Evolutionary conservation across 2,797 vertebrate species (phyloP), one percentile per base, ranked within the genome.

Genomic region (Leptoclinus maculatus): DNA sequence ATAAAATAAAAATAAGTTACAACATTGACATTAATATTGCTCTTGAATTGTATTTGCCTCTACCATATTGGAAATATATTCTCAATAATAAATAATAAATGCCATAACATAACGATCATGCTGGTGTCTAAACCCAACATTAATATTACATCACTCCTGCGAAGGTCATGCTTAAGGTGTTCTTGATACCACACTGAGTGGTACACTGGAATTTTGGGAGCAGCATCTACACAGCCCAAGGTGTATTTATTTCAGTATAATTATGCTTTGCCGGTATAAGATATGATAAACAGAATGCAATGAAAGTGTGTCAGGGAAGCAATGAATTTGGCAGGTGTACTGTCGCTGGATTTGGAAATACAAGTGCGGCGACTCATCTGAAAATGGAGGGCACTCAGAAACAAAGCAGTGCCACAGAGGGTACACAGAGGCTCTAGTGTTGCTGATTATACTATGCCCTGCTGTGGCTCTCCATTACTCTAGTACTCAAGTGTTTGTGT

Each of bases 321-420:
- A 88, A 83, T 86, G 38, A 66, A 23, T 82, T 82, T 74, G 74
- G 69, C 89, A 90, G 88, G 76, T 91, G 85, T 74, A 75, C 38
- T 73, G 66, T 45, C 1, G 12, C 29, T 74, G 73, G 41, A 83
- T 88, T 77, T 88, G 56, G 66, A 86, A 89, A 85, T 54, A 82
- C 41, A 79, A 89, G 82, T 80, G 82, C 57, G 70, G 56, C 54
- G 78, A 80, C 76, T 93, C 85, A 88, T 90, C 84, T 92, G 81
- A 89, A 91, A 88, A 82, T 92, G 82, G 79, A 92, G 89, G 81
- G 82, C 79, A 83, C 92, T 94, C 84, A 72, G 86, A 88, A 77
- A 87, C 82, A 89, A 91, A 91, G 88, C 88, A 76, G 83, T 78
- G 86, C 79, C 89, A 88, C 78, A 58, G 84, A 86, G 87, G 84